Percentiles rank a stretch among this genome's conserved stretches.
Conservation (phyloP, 2,113 vertebrate genomes). For the Podiceps cristatus region DNA sequence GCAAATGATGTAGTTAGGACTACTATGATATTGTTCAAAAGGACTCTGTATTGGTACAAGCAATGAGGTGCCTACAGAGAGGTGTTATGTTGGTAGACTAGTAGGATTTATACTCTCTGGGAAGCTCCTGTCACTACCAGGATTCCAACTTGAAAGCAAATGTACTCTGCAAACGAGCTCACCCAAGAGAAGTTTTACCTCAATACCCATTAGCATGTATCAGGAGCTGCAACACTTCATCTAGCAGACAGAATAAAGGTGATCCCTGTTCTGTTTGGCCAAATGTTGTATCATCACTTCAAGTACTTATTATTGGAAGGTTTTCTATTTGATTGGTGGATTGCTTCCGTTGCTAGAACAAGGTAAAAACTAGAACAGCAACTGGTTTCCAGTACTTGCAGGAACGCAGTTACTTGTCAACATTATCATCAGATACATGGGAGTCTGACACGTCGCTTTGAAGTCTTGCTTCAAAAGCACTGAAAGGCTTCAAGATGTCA, state of each 20-base stretch:
- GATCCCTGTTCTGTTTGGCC: background rate
- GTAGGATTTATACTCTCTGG: background rate
- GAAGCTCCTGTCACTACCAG: background rate
- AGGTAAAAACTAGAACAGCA: background rate
- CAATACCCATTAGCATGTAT: rapidly evolving
- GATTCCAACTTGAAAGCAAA: background rate
- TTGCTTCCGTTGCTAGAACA: background rate
- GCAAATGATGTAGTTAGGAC: background rate
- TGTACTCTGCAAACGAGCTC: rapidly evolving
- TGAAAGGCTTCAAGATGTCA: conserved; percentile 12
- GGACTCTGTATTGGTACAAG: background rate
- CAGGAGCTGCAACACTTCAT: background rate
- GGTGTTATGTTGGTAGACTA: background rate
- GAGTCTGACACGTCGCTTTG: background rate
- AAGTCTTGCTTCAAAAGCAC: conserved; percentile 46
- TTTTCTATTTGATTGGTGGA: background rate
- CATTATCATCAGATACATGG: background rate
- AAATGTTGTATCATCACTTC: background rate
- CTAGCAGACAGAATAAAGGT: background rate
- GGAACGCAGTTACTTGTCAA: background rate
- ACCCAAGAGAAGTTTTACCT: background rate
- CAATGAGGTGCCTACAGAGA: background rate
- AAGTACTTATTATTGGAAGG: rapidly evolving
- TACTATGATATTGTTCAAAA: background rate
- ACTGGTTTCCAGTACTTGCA: background rate